Percentiles rank a stretch among this genome's conserved stretches.
These are phyloP conservation scores for Parotocinclus haroldoi DNA, from an alignment of 2,797 vertebrate species.

Conservation along the genomic window DNA sequence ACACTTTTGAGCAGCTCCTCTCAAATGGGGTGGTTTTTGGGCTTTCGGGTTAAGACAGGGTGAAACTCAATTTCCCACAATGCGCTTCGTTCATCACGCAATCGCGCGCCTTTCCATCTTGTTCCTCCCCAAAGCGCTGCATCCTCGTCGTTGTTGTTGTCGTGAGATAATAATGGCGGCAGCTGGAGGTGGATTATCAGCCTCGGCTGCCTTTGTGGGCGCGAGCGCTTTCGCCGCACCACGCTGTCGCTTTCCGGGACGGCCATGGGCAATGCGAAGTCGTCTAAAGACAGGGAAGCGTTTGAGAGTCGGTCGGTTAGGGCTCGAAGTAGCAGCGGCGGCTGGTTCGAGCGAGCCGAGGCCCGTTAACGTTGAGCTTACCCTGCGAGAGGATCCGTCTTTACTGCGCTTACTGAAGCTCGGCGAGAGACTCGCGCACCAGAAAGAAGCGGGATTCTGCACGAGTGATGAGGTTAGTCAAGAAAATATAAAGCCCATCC, in stretches of 20 bases:
- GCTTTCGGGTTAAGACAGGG: too few relatives aligned
- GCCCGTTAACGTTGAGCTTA: slow-evolving; percentile 71
- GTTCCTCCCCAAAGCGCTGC: slow-evolving; percentile 61
- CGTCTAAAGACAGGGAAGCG: slow-evolving; percentile 70
- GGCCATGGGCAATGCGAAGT: slow-evolving; percentile 65
- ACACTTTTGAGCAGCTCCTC: too few relatives aligned
- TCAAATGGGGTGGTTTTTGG: too few relatives aligned
- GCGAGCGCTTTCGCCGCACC: slow-evolving; percentile 53
- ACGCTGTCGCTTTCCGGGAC: slow-evolving; percentile 82
- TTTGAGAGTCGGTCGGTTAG: slow-evolving; percentile 62
- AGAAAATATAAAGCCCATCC: too few relatives aligned
- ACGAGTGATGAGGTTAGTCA: slow-evolving; percentile 74
- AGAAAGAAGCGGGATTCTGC: slow-evolving; percentile 71
- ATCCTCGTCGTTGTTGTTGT: slow-evolving; percentile 66
- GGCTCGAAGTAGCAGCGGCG: slow-evolving; percentile 59
- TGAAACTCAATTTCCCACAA: slow-evolving; percentile 67
- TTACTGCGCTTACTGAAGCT: slow-evolving; percentile 76
- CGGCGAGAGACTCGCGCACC: slow-evolving; percentile 73
- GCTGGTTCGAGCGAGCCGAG: slow-evolving; percentile 64
- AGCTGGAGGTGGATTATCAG: slow-evolving; percentile 76
- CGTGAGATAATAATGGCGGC: slow-evolving; percentile 85
- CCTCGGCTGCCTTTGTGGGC: slow-evolving; percentile 67
- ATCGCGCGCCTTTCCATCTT: slow-evolving; percentile 82
- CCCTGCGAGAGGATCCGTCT: slow-evolving; percentile 76
- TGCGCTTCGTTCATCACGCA: slow-evolving; percentile 62